Conservation (phyloP, 2,888 invertebrate species). For the Sclerodermus sp. region DNA sequence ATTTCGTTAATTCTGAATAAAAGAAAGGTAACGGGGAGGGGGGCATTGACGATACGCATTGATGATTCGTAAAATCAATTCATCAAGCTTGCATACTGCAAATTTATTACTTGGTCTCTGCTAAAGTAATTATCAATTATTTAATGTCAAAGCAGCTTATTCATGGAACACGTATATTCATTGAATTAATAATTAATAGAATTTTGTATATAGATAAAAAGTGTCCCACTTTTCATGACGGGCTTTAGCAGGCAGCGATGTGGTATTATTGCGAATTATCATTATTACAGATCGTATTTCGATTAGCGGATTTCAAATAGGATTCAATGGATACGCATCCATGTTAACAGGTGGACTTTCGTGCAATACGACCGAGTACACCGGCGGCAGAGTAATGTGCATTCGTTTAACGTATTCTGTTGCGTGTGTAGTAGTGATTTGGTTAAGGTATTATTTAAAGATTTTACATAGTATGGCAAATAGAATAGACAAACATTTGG, state of each 20-base stretch:
- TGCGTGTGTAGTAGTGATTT: neutral
- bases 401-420: neutral
- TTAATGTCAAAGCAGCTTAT: slow-evolving; percentile 8
- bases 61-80: too few species aligned
- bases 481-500: too few species aligned
- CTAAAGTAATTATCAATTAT: too few species aligned
- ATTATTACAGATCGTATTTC: slow-evolving; percentile 9
- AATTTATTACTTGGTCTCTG: too few species aligned
- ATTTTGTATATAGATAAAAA: neutral
- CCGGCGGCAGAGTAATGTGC: neutral
- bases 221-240: neutral
- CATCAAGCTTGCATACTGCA: too few species aligned
- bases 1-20: too few species aligned
- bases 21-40: too few species aligned
- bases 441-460: slow-evolving; percentile 5
- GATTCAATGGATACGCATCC: neutral
- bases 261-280: slow-evolving; percentile 8
- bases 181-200: neutral
- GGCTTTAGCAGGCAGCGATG: neutral
- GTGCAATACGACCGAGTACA: neutral
- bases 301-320: slow-evolving; percentile 7
- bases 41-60: too few species aligned
- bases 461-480: too few species aligned
- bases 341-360: slow-evolving; percentile 7
- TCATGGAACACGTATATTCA: neutral